Base-by-base conservation (phyloP, 2,888 invertebrate genomes). In the Epinotia ramella region DNA sequence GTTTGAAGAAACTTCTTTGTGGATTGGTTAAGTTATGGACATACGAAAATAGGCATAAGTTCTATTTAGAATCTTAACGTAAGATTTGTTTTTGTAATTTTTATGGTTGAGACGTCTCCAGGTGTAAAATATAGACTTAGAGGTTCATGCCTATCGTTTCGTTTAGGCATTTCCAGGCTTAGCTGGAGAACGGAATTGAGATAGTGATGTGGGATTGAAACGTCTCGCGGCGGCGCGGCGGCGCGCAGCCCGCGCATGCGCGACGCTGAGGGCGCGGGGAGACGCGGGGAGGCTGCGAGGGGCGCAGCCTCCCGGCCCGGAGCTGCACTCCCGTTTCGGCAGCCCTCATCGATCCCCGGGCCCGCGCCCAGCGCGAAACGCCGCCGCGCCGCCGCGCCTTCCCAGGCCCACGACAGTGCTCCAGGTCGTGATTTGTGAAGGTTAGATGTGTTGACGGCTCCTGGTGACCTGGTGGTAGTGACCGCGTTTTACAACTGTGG, bases 281-380 rank as follows among this genome's bases (percentile, higher is more conserved):
- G 40, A 7, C 9, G 79, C 78, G 79, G 77, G 80, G 81, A 84
- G 84, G 81, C 85, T 84, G 86, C 84, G 84, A 84, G 86, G 90
- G 88, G 91, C 92, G 91, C 89, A 88, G 90, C 90, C 90, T 89
- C 89, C 89, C 86, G 85, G 87, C 89, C 86, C 73, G 80, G 74
- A 74, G 87, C 87, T 90, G 90, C 93, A 93, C 94, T 94, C 94
- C 92, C 92, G 92, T 90, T 90, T 90, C 93, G 92, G 93, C 89
- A 82, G 83, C 80, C 79, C 73, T 82, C 86, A 87, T 86, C 88
- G 85, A 74, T 74, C 82, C 79, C 80, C 82, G 80, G 82, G 85
- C 84, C 82, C 86, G 85, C 85, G 81, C 86, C 63, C 40, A 53
- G 66, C 69, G 76, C 72, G 78, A 80, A 53, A 16, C 83, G 75